Conservation (phyloP, 2,888 invertebrate genomes). For the Tortrix viridana region DNA sequence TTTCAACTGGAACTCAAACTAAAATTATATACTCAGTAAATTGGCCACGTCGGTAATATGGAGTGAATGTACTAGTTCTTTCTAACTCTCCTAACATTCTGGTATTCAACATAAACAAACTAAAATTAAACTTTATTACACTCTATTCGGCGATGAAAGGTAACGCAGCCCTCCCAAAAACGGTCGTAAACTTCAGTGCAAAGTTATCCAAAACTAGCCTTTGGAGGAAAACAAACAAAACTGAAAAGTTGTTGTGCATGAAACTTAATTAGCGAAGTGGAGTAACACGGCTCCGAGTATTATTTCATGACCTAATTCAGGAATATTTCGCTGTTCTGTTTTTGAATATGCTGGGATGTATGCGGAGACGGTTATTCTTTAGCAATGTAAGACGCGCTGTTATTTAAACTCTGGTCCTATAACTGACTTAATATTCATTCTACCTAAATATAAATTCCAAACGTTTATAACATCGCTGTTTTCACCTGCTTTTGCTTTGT, state of each 20-base stretch:
- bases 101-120: too few relatives aligned
- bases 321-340: slow-evolving; percentile 18
- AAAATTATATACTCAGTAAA: too few relatives aligned
- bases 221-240: slow-evolving; percentile 13
- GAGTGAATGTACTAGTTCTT: too few relatives aligned
- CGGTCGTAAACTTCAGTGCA: not conserved
- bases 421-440: too few relatives aligned
- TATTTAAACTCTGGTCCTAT: too few relatives aligned
- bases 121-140: not conserved
- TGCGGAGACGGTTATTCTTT: not conserved
- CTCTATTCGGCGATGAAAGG: not conserved
- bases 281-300: slow-evolving; percentile 33
- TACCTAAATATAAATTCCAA: too few relatives aligned
- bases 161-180: slow-evolving; percentile 2
- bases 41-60: too few relatives aligned
- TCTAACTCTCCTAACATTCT: too few relatives aligned
- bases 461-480: too few relatives aligned
- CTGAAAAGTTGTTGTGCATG: slow-evolving; percentile 27
- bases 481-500: too few relatives aligned
- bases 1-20: too few relatives aligned
- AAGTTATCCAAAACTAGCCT: slow-evolving; percentile 3
- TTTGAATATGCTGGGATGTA: slow-evolving; percentile 17
- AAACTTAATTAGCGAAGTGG: slow-evolving; percentile 37
- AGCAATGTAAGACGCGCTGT: too few relatives aligned
- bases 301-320: slow-evolving; percentile 35